These are phyloP conservation scores for Hylyphantes graminicola DNA, from an alignment of 1,140 invertebrate species.

Conservation along the genomic window DNA sequence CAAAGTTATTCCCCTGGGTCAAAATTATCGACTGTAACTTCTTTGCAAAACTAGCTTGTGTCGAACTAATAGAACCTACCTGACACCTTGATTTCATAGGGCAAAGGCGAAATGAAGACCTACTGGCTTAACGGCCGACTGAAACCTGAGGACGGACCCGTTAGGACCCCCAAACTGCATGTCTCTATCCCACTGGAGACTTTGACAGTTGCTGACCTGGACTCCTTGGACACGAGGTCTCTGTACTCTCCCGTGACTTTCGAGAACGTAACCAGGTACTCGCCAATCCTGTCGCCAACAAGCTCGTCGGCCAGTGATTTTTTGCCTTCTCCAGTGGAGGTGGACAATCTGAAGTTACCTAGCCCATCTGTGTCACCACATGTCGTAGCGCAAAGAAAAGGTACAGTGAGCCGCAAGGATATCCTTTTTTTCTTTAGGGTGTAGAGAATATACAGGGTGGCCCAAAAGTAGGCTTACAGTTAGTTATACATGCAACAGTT, in stretches of 20 bases:
- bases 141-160: constrained; percentile 72
- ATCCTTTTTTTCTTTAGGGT: neutral
- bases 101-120: constrained; percentile 88
- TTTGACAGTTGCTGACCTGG: constrained; percentile 70
- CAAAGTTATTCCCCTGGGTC: too few species aligned
- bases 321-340: neutral
- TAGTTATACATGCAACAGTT: too few species aligned
- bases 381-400: constrained; percentile 33
- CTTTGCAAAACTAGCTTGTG: neutral
- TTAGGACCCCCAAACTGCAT: constrained; percentile 38
- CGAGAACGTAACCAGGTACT: constrained; percentile 78
- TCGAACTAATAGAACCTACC: neutral
- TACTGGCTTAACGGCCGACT: constrained; percentile 84
- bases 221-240: constrained; percentile 66
- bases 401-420: constrained; percentile 12
- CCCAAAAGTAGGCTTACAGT: too few species aligned
- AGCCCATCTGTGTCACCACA: constrained; percentile 16
- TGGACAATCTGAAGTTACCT: constrained; percentile 27
- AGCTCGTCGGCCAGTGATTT: constrained; percentile 27
- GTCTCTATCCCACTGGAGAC: constrained; percentile 65
- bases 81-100: constrained; percentile 59
- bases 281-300: constrained; percentile 41
- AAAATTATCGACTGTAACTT: neutral
- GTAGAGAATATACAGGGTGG: neutral
- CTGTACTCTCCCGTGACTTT: constrained; percentile 85